Evolutionary conservation across 2,113 vertebrate genomes (phyloP).

Genomic region (Nicator chloris): DNA sequence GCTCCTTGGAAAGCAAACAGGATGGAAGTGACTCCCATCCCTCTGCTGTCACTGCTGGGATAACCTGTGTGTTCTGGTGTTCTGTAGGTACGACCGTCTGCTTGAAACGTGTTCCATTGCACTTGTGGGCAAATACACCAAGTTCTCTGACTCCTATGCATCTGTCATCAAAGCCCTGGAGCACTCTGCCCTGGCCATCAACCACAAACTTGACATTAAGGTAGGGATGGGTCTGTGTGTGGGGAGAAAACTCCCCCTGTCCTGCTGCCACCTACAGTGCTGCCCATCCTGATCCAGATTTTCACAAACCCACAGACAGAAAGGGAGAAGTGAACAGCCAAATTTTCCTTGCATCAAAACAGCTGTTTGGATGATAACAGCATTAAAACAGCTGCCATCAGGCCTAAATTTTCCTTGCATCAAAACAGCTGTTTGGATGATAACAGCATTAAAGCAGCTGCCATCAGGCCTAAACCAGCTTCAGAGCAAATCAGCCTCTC

Average conservation of each 20-base stretch:
- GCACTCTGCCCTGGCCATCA: conserved; percentile 93
- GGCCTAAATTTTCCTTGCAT: background rate
- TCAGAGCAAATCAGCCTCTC: background rate
- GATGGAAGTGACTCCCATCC: background rate
- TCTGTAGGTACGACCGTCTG: conserved; percentile 86
- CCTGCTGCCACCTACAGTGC: background rate
- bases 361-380: background rate
- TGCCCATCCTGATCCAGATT: background rate
- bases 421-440: background rate
- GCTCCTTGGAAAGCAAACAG: background rate
- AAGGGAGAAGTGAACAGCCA: background rate
- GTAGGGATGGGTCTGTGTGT: conserved; percentile 47
- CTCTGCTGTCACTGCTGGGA: background rate
- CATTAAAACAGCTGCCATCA: background rate
- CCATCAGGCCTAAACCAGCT: background rate
- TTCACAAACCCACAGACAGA: background rate
- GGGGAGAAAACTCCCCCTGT: background rate
- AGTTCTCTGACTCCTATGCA: conserved; percentile 95
- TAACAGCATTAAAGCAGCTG: background rate
- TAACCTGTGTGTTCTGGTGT: background rate
- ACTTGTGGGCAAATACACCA: conserved; percentile 96
- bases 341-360: background rate
- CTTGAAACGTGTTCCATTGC: conserved; percentile 90
- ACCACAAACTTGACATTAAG: conserved; percentile 94
- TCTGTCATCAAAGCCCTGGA: conserved; percentile 97